Percentiles rank a stretch among this genome's conserved stretches.
These are phyloP conservation scores for Watsonalla binaria DNA, from an alignment of 2,888 invertebrate species.

Conservation along the genomic window DNA sequence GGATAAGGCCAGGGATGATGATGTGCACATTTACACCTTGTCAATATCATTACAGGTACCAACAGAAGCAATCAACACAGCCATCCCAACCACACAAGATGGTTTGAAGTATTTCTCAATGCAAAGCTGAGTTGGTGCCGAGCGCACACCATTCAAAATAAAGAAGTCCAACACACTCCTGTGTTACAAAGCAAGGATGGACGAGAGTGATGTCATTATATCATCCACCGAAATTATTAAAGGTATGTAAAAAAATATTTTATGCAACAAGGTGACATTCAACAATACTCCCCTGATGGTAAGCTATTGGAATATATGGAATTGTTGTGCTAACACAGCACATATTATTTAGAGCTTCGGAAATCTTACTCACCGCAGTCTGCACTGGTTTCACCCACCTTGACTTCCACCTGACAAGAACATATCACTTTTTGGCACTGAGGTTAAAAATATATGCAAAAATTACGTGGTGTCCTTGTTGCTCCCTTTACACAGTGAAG, in stretches of 20 bases:
- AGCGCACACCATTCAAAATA: slow-evolving; percentile 49
- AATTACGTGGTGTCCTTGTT: too few species aligned
- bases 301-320: too few species aligned
- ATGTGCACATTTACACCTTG: neutral
- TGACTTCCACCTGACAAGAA: too few species aligned
- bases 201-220: slow-evolving; percentile 77
- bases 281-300: too few species aligned
- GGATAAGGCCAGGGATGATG: too few species aligned
- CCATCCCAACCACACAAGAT: neutral
- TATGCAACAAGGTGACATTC: neutral
- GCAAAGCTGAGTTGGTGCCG: slow-evolving; percentile 13
- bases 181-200: slow-evolving; percentile 71
- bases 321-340: too few species aligned
- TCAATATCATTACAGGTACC: neutral
- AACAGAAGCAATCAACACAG: neutral
- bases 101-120: neutral
- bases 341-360: too few species aligned
- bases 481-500: too few species aligned
- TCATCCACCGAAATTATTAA: slow-evolving; percentile 83
- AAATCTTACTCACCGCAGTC: too few species aligned
- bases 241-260: slow-evolving; percentile 60
- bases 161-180: slow-evolving; percentile 56
- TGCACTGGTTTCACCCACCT: too few species aligned
- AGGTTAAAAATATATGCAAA: too few species aligned
- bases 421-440: too few species aligned